Base-by-base conservation (phyloP, 2,888 invertebrate species). In the Sisyra nigra region DNA sequence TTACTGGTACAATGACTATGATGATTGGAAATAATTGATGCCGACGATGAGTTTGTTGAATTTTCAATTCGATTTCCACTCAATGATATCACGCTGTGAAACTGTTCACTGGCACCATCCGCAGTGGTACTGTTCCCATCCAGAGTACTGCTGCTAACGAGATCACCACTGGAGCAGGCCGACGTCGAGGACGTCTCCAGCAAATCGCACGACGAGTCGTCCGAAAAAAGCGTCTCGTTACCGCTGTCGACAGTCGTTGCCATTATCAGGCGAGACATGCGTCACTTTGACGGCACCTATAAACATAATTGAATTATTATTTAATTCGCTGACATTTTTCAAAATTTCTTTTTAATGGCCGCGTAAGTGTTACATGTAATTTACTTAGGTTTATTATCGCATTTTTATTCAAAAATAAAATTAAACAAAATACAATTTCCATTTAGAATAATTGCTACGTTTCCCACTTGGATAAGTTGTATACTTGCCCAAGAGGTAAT, bases 151-250 rank as follows among this genome's bases (percentile, higher is more conserved):
- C 17, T 17, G 6, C 10, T 29, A 7, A 24, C 24, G 24, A 24
- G 24, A n/a, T 34, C 40, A 51, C 52, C 43, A 53, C 51, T 41
- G 14, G 40, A 40, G 52, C 51, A 46, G 49, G 49, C 36, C 47
- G 50, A 41, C 56, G 55, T 18, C 1, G 41, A 35, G n/a, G 41
- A 42, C 10, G 41, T 42, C 11, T 42, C 48, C 4, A 47, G 46
- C 11, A 17, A 40, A 37, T 39, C 45, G 31, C 31, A 42, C 35
- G 35, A 44, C 18, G 62, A 62, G 48, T 66, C 67, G 52, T 67
- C 67, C 45, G 67, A 67, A 52, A 66, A 65, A 47, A 67, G 55
- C 40, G 67, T 66, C 55, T 68, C 68, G 53, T 67, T 66, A 45
- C 68, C 68, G 55, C 68, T 68, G 57, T 68, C 68, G 50, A 60